These are phyloP conservation scores for Polylopha cassiicola DNA, from an alignment of 2,888 invertebrate species.

Conservation along the genomic window DNA sequence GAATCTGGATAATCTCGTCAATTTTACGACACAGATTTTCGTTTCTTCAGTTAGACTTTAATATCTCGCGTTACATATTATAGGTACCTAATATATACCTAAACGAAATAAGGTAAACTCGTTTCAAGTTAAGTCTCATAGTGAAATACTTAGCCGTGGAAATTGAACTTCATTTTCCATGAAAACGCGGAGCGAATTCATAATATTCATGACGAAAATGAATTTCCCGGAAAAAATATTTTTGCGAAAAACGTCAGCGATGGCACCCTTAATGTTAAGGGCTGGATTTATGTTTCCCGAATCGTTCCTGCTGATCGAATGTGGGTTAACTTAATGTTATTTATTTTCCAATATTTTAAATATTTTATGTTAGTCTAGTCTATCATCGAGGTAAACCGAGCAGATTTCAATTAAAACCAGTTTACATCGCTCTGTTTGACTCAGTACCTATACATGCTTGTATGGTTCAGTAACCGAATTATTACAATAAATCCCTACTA, in stretches of 20 bases:
- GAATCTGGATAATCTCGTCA: no score
- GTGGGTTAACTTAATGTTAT: not conserved
- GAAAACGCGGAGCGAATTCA: slow-evolving; percentile 42
- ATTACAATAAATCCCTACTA: no score
- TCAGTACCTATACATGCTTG: no score
- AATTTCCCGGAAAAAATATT: slow-evolving; percentile 33
- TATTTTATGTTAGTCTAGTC: no score
- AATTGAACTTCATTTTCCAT: slow-evolving; percentile 33
- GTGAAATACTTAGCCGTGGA: slow-evolving; percentile 25
- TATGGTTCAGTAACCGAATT: no score
- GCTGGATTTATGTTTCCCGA: slow-evolving; percentile 15
- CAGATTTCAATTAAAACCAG: no score
- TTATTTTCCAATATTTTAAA: not conserved
- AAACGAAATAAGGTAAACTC: slow-evolving; percentile 4
- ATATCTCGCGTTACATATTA: no score
- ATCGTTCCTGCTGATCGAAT: slow-evolving; percentile 11
- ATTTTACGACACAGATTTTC: no score
- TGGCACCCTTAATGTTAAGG: slow-evolving; percentile 16
- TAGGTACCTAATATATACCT: no score
- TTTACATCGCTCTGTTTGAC: no score
- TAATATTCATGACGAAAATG: slow-evolving; percentile 54
- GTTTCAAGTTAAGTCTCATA: slow-evolving; percentile 4
- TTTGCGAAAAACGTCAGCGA: slow-evolving; percentile 16
- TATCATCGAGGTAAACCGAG: no score
- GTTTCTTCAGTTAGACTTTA: no score